phyloP scores from a whole-genome alignment of 2,888 invertebrate species.

The Lithophane socia region DNA sequence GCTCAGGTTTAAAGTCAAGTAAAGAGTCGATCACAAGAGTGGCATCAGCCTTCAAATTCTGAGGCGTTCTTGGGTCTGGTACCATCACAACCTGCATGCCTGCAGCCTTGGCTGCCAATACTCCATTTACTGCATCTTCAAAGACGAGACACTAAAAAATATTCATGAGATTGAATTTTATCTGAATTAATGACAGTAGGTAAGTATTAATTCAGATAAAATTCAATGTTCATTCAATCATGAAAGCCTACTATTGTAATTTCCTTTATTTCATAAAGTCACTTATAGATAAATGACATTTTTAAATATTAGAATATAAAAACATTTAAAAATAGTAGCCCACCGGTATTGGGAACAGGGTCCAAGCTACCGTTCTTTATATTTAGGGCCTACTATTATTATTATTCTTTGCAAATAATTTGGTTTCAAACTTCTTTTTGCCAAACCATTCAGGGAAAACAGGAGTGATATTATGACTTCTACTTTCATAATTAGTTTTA shows the following conservation, averaged over 20 bases:
- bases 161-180: constrained; percentile 3
- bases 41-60: constrained; percentile 85
- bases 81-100: constrained; percentile 97
- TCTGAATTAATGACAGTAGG: not conserved
- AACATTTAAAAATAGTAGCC: too few species aligned
- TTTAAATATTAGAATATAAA: too few species aligned
- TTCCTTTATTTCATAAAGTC: too few species aligned
- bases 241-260: too few species aligned
- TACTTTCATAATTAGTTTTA: not conserved
- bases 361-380: too few species aligned
- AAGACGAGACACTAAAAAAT: constrained; percentile 94
- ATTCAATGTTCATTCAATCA: not conserved
- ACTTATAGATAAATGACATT: too few species aligned
- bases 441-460: too few species aligned
- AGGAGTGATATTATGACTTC: not conserved
- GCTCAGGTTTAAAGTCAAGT: constrained; percentile 95
- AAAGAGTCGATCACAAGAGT: constrained; percentile 93
- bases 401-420: not conserved
- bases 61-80: constrained; percentile 90
- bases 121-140: constrained; percentile 98
- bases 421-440: not conserved
- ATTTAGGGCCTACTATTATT: not conserved
- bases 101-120: constrained; percentile 93
- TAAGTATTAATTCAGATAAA: too few species aligned
- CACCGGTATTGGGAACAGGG: too few species aligned